phyloP scores from a whole-genome alignment of 1,140 invertebrate species.

The Maniola jurtina region DNA sequence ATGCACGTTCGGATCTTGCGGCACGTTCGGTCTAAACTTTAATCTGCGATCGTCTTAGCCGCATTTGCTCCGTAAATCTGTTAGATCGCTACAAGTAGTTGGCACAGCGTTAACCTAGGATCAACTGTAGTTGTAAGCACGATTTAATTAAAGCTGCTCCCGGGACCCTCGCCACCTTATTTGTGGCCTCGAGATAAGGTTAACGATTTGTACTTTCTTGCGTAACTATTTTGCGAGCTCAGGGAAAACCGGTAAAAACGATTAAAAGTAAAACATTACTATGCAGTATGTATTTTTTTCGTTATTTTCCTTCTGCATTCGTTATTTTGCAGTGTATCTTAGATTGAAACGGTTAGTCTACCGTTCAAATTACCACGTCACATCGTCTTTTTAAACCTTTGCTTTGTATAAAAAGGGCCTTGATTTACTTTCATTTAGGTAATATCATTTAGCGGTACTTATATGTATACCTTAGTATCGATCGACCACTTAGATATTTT shows the following conservation, averaged over 20 bases:
- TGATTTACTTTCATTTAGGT: background rate
- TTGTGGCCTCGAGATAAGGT: constrained; percentile 8
- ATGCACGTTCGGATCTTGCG: too few species aligned
- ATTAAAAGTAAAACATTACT: too few species aligned
- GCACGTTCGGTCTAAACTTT: too few species aligned
- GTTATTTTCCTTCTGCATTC: too few species aligned
- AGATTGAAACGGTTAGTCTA: background rate
- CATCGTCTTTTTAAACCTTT: background rate
- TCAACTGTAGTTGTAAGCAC: constrained; percentile 9
- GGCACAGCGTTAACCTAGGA: constrained; percentile 13
- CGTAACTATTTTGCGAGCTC: background rate
- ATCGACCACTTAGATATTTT: background rate
- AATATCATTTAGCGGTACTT: too few species aligned
- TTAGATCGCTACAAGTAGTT: constrained; percentile 14
- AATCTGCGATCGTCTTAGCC: too few species aligned
- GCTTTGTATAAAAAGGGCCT: background rate
- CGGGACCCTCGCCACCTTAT: background rate
- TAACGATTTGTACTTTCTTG: constrained; percentile 1
- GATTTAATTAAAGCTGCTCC: constrained; percentile 11
- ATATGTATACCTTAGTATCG: too few species aligned
- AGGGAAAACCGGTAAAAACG: too few species aligned
- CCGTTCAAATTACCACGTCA: background rate
- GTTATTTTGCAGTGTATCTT: too few species aligned
- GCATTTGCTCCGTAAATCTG: constrained; percentile 8
- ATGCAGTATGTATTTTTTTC: too few species aligned